These are phyloP conservation scores for Thelaira solivaga DNA, from an alignment of 2,888 invertebrate species.

Conservation along the genomic window DNA sequence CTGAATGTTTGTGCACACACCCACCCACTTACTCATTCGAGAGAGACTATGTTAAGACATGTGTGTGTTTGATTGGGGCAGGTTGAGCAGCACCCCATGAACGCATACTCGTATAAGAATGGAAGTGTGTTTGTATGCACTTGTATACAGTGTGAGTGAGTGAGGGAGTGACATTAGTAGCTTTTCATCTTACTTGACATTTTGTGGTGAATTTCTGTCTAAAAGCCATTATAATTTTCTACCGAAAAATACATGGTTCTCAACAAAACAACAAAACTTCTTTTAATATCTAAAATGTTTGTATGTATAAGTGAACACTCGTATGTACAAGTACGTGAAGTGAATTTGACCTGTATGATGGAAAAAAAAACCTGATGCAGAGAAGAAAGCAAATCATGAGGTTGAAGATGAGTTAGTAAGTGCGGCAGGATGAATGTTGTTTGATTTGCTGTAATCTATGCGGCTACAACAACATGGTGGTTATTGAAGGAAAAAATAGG, in stretches of 20 bases:
- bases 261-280: slow-evolving; percentile 9
- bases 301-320: background rate
- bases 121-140: background rate
- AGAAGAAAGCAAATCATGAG: background rate
- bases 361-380: slow-evolving; percentile 1
- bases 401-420: slow-evolving; percentile 30
- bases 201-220: slow-evolving; percentile 77
- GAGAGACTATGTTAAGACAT: background rate
- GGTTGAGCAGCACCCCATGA: too few relatives aligned
- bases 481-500: slow-evolving; percentile 68
- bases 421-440: slow-evolving; percentile 51
- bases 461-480: slow-evolving; percentile 67
- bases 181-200: slow-evolving; percentile 77
- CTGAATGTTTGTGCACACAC: background rate
- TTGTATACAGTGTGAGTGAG: background rate
- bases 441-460: slow-evolving; percentile 62
- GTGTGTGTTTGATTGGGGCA: background rate
- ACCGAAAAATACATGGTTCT: slow-evolving; percentile 21
- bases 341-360: slow-evolving; percentile 21
- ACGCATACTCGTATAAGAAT: too few relatives aligned
- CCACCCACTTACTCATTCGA: background rate
- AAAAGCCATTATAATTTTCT: slow-evolving; percentile 72
- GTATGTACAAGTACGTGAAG: background rate
- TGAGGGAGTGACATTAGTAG: slow-evolving; percentile 65
- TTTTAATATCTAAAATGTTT: too few relatives aligned